A percentile compares a stretch with the other conserved stretches of the same genome.
These are phyloP conservation scores for Sylvietta virens DNA, from an alignment of 2,113 vertebrate species.

Conservation along the genomic window DNA sequence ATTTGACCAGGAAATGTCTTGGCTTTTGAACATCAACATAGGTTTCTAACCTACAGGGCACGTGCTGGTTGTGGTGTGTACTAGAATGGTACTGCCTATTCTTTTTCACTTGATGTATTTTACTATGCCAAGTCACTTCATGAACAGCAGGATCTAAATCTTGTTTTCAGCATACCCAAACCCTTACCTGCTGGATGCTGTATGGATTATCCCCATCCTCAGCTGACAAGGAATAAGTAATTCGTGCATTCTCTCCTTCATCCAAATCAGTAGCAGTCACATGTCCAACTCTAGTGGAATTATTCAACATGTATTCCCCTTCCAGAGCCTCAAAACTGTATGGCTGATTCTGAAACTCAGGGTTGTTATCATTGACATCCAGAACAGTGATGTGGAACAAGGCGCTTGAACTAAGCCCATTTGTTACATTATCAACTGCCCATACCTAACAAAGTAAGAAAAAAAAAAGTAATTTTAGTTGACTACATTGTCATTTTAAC, in stretches of 20 bases:
- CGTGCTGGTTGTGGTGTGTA: accelerated
- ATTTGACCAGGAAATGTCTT: not conserved
- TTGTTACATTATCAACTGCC: slow-evolving; percentile 65
- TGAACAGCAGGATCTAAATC: not conserved
- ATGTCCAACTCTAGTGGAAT: not conserved
- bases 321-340: slow-evolving; percentile 54
- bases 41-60: not conserved
- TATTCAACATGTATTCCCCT: slow-evolving; percentile 36
- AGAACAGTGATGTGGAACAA: slow-evolving; percentile 70
- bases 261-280: slow-evolving; percentile 70
- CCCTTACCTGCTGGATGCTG: slow-evolving; percentile 66
- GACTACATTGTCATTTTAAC: not conserved
- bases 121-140: not conserved
- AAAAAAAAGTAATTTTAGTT: not conserved
- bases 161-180: not conserved
- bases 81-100: not conserved
- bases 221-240: slow-evolving; percentile 54
- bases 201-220: slow-evolving; percentile 56
- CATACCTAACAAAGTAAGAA: slow-evolving; percentile 64
- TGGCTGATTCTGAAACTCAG: slow-evolving; percentile 69
- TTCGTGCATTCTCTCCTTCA: slow-evolving; percentile 66
- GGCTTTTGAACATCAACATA: not conserved
- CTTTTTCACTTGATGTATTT: not conserved
- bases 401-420: slow-evolving; percentile 70
- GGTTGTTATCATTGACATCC: slow-evolving; percentile 82